Base-by-base conservation (phyloP, 2,888 invertebrate species). In the Yponomeuta plumbellus region DNA sequence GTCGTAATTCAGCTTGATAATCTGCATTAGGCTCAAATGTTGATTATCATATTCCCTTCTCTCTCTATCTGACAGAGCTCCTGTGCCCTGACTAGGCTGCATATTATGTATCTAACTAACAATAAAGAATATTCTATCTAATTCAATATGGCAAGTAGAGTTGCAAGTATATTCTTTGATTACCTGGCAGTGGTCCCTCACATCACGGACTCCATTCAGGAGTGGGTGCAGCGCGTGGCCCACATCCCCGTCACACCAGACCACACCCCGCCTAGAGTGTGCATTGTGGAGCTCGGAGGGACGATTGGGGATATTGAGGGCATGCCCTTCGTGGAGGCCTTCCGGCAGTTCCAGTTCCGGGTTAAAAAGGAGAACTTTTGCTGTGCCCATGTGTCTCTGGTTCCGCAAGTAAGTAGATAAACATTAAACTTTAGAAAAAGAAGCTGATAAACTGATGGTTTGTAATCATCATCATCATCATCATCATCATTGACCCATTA, bases 241-340 rank as follows among this genome's bases (percentile, higher is more conserved):
- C 93, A 94, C 71, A 94, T 95, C 66, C 96, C 98, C 0, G 98
- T 99, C 0, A 95, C 94, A 75, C 93, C 95, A 63, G 88, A 88
- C 67, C 92, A 93, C 62, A 93, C 93, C 59, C 91, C 92, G 61
- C 94, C 95, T 2, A 91, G 95, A 92, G 96, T 97, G 0, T 97
- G 97, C 80, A 96, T 97, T 70, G 94, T 98, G 66, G 97, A 99
- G 91, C 92, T 99, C 59, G 99, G 99, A 62, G 99, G 99, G 11
- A 99, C 99, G 0, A 97, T 99, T 71, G 99, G 99, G 66, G 99
- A 99, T 80, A 99, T 99, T 73, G 99, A 99, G 88, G 98, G 99
- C 70, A 99, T 99, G 99, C 97, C 99, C 0, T 99, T 99, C 85
- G 97, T 99, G 1, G 99, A 99, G 87, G 99, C 99, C 5, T 99